These are phyloP conservation scores for Blastobasis lacticolella DNA, from an alignment of 2,888 invertebrate genomes.

Conservation along the genomic window DNA sequence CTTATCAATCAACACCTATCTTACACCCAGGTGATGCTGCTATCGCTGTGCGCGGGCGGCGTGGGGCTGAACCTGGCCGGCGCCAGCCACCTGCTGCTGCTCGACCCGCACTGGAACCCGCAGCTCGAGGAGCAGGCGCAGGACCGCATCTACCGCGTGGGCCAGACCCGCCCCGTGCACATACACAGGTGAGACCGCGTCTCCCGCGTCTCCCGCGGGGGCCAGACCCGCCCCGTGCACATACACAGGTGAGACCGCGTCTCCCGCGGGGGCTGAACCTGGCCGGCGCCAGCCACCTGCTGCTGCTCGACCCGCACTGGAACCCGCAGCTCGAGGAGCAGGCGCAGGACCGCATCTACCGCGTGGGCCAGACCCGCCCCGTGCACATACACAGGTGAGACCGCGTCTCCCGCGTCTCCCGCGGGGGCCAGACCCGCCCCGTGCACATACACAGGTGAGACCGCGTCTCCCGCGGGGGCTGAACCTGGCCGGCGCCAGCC, in stretches of 20 bases:
- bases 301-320: too few relatives aligned
- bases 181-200: constrained; percentile 80
- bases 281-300: too few relatives aligned
- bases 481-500: too few relatives aligned
- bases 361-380: too few relatives aligned
- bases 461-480: too few relatives aligned
- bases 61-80: constrained; percentile 95
- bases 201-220: not conserved
- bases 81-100: constrained; percentile 90
- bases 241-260: not conserved
- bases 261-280: not conserved
- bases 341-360: too few relatives aligned
- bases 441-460: too few relatives aligned
- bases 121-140: constrained; percentile 96
- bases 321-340: too few relatives aligned
- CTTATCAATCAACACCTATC: too few relatives aligned
- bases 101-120: constrained; percentile 98
- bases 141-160: constrained; percentile 94
- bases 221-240: not conserved
- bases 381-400: too few relatives aligned
- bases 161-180: constrained; percentile 86
- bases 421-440: too few relatives aligned
- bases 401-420: too few relatives aligned
- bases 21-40: constrained; percentile 77
- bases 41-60: constrained; percentile 95